Percentiles rank a stretch among this genome's conserved stretches.
phyloP scores from a whole-genome alignment of 1,140 invertebrate genomes.

The Halesus radiatus region DNA sequence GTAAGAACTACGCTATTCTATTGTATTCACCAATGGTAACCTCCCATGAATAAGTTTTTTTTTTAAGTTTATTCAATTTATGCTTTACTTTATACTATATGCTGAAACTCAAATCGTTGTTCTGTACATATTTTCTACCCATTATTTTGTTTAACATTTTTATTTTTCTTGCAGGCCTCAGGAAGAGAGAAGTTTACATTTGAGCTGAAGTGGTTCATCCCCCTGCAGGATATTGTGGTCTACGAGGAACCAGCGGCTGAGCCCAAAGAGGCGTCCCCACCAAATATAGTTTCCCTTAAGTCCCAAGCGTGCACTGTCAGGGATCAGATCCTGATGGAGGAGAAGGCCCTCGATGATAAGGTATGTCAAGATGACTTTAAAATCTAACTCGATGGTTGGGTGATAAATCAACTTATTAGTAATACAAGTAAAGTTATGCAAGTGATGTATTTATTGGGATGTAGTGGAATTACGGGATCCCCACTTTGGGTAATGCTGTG shows the following conservation, averaged over 20 bases:
- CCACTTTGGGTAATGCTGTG: too few relatives aligned
- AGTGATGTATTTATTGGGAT: too few relatives aligned
- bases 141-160: not conserved
- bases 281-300: slow-evolving; percentile 87
- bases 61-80: too few relatives aligned
- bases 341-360: slow-evolving; percentile 77
- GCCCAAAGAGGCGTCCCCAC: slow-evolving; percentile 76
- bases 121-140: too few relatives aligned
- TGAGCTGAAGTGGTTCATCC: slow-evolving; percentile 93
- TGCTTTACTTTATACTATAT: too few relatives aligned
- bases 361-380: slow-evolving; percentile 54
- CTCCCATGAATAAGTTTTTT: too few relatives aligned
- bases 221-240: slow-evolving; percentile 81
- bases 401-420: too few relatives aligned
- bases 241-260: slow-evolving; percentile 80
- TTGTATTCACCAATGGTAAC: too few relatives aligned
- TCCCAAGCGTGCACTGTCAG: slow-evolving; percentile 88
- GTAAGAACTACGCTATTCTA: slow-evolving; percentile 61
- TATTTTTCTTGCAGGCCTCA: slow-evolving; percentile 71
- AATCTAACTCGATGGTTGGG: too few relatives aligned
- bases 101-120: too few relatives aligned
- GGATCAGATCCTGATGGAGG: slow-evolving; percentile 86
- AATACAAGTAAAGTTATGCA: too few relatives aligned
- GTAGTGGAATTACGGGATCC: too few relatives aligned
- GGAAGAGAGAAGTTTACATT: slow-evolving; percentile 91